A percentile compares a stretch with the other conserved stretches of the same genome.
Evolutionary conservation across 2,888 invertebrate genomes (phyloP).

Genomic region (Salpingus planirostris): DNA sequence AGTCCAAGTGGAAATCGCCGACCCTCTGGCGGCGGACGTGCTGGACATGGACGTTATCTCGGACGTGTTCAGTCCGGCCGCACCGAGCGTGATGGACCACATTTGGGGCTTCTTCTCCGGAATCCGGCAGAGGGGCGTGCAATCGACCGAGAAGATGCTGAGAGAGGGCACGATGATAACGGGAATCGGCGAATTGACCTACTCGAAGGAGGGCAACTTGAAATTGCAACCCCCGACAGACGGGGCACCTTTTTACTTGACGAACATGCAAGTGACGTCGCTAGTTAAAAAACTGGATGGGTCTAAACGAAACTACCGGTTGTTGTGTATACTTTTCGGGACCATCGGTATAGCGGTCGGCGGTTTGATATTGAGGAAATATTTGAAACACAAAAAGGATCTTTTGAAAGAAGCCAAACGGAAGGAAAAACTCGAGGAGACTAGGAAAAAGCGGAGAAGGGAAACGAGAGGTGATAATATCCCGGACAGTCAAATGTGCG

Average conservation of each 20-base stretch:
- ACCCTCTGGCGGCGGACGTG: constrained; percentile 65
- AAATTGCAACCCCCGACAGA: constrained; percentile 65
- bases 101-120: constrained; percentile 82
- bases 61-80: constrained; percentile 72
- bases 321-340: constrained; percentile 48
- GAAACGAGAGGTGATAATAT: constrained; percentile 55
- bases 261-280: constrained; percentile 67
- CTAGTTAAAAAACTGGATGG: constrained; percentile 64
- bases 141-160: constrained; percentile 81
- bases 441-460: constrained; percentile 57
- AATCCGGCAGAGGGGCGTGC: constrained; percentile 71
- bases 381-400: constrained; percentile 45
- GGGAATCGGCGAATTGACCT: constrained; percentile 66
- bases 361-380: constrained; percentile 43
- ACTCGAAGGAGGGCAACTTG: constrained; percentile 51
- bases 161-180: constrained; percentile 73
- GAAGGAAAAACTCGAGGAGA: constrained; percentile 54
- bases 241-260: constrained; percentile 67
- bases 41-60: constrained; percentile 74
- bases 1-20: constrained; percentile 62
- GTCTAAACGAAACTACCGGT: constrained; percentile 57
- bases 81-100: constrained; percentile 67
- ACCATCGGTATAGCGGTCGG: constrained; percentile 46
- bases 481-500: constrained; percentile 61
- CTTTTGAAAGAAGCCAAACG: constrained; percentile 49